Evolutionary conservation across 2,888 invertebrate species (phyloP), one percentile per base, ranked within the genome.

Genomic region (Tetragonisca angustula): DNA sequence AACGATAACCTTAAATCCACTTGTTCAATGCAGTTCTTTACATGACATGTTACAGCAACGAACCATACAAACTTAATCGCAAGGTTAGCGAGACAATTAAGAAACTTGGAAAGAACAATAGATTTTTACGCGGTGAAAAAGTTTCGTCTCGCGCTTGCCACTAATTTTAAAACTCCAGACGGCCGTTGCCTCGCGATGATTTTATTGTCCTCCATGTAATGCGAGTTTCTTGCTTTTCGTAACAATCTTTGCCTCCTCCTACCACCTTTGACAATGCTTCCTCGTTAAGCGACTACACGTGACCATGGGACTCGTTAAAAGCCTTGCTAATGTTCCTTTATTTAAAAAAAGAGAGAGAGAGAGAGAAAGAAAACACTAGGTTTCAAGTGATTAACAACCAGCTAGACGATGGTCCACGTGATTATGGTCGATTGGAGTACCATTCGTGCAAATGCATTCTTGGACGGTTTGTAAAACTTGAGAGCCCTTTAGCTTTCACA

Each of bases 61-160:
- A 62, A 27, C 19, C 21, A 17, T 49, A n/a, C 43, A 11, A 50
- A 54, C 21, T 36, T 24, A n/a, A n/a, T 64, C 73, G 43, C 17
- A 32, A 79, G 71, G 27, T 27, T 64, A 49, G 32, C 50, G 54
- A 32, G 72, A 69, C 79, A 75, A 79, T 84, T 83, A 84, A 74
- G 78, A 54, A 83, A 83, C 64, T 83, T 72, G 64, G 59, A 65
- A 83, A 64, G 84, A 79, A 79, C 83, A 83, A 83, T 84, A 59
- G 83, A 78, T 83, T 84, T 78, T 84, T 84, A 75, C 72, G 71
- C 62, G 24, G 21, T 65, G 72, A 52, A 71, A 67, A 84, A 81
- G 67, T 77, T 81, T 36, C 74, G 36, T n/a, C 59, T 59, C 27
- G 24, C 24, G 61, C 50, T 50, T 72, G 49, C 21, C 64, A 69